phyloP scores from a whole-genome alignment of 2,888 invertebrate species.

The Alitta virens region DNA sequence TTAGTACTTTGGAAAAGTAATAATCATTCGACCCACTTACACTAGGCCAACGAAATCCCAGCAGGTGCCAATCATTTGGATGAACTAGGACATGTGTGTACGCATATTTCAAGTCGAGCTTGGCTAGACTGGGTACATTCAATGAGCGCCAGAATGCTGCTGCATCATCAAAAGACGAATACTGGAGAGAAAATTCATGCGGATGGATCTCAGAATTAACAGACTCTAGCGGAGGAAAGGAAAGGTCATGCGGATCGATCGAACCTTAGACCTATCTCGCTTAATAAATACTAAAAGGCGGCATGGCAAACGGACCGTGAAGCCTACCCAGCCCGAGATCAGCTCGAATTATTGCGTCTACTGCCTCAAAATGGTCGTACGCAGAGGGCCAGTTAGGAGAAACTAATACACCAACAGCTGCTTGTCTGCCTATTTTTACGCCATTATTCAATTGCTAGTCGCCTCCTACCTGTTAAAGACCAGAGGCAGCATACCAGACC shows the following conservation, averaged over 20 bases:
- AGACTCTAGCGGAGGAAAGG: neutral
- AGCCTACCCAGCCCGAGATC: too few relatives aligned
- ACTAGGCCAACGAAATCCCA: neutral
- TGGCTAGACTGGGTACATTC: too few relatives aligned
- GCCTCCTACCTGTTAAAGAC: too few relatives aligned
- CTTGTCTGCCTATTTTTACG: too few relatives aligned
- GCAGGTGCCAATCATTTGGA: neutral
- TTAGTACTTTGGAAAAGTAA: neutral
- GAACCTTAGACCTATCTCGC: neutral
- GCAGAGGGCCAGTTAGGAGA: too few relatives aligned
- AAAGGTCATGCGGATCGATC: neutral
- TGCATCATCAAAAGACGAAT: neutral
- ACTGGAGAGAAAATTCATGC: neutral
- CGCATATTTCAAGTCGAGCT: too few relatives aligned
- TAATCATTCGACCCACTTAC: neutral
- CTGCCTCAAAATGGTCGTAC: too few relatives aligned
- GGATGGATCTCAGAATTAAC: neutral
- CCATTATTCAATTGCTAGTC: too few relatives aligned
- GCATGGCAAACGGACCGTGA: too few relatives aligned
- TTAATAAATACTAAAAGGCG: neutral
- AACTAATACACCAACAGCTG: too few relatives aligned
- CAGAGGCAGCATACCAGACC: too few relatives aligned
- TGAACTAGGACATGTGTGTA: neutral
- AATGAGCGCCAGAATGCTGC: neutral
- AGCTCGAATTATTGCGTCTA: too few relatives aligned